Conservation (phyloP, 2,113 vertebrate species). For the Suricata suricatta region DNA sequence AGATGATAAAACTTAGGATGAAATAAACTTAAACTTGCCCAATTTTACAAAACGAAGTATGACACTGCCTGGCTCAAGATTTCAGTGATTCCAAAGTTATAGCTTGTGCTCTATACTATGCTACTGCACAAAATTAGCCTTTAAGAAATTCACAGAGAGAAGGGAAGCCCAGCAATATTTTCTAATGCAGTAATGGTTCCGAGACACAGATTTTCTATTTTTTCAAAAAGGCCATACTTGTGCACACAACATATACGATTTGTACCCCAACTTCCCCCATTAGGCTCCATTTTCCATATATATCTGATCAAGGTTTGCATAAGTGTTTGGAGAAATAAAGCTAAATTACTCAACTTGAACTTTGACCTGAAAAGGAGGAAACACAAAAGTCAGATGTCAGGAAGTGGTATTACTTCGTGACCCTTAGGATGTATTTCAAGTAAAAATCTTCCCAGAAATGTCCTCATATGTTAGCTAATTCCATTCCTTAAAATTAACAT, state of each 20-base stretch:
- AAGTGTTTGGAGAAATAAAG: background rate
- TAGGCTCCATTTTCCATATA: background rate
- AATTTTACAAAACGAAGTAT: background rate
- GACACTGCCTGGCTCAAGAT: background rate
- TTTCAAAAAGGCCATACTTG: background rate
- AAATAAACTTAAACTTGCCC: background rate
- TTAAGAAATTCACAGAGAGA: background rate
- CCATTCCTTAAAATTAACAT: background rate
- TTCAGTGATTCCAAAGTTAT: rapidly evolving
- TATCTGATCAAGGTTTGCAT: background rate
- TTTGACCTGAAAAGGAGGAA: background rate
- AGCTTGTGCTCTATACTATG: background rate
- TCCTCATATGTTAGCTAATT: background rate
- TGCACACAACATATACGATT: background rate
- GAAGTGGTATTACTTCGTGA: rapidly evolving
- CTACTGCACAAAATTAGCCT: too few species aligned
- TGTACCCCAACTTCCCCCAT: background rate
- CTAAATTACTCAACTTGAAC: background rate
- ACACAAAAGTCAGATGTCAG: background rate
- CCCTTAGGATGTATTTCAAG: background rate
- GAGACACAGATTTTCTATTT: background rate
- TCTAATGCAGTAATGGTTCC: background rate
- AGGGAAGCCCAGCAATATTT: background rate
- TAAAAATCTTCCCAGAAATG: background rate
- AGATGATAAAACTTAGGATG: background rate